A percentile compares a stretch with the other conserved stretches of the same genome.
These are phyloP conservation scores for Stenurella melanura DNA, from an alignment of 2,888 invertebrate species.

Conservation along the genomic window DNA sequence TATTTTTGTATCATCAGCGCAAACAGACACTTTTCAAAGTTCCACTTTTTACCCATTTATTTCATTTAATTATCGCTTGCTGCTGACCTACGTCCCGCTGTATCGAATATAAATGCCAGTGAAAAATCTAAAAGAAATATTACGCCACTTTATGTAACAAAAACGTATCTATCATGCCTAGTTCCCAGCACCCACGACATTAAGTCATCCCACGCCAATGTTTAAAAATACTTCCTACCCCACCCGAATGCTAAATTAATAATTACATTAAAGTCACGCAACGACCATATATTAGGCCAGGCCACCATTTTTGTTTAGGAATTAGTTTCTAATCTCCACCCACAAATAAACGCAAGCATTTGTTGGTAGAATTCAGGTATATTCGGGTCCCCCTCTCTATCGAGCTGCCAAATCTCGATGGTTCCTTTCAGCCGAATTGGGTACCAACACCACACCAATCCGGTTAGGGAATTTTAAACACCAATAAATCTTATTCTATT, in stretches of 20 bases:
- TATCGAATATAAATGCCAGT: too few species aligned
- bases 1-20: too few species aligned
- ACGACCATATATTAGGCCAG: constrained; percentile 60
- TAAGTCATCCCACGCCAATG: constrained; percentile 31
- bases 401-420: constrained; percentile 40
- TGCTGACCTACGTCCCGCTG: too few species aligned
- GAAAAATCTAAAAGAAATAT: background rate
- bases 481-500: constrained; percentile 34
- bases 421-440: constrained; percentile 40
- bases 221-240: constrained; percentile 54
- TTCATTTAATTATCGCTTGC: too few species aligned
- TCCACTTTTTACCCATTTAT: too few species aligned
- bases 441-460: constrained; percentile 32
- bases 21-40: too few species aligned
- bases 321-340: constrained; percentile 61
- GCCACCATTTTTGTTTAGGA: constrained; percentile 58
- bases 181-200: background rate
- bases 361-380: constrained; percentile 47
- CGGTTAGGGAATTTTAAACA: constrained; percentile 27
- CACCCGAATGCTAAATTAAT: constrained; percentile 58
- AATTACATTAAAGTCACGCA: constrained; percentile 58
- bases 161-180: background rate
- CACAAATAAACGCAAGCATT: constrained; percentile 47
- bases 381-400: constrained; percentile 29
- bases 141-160: background rate